Base-by-base conservation (phyloP, 1,140 invertebrate species). In the Sitobion miscanthi region DNA sequence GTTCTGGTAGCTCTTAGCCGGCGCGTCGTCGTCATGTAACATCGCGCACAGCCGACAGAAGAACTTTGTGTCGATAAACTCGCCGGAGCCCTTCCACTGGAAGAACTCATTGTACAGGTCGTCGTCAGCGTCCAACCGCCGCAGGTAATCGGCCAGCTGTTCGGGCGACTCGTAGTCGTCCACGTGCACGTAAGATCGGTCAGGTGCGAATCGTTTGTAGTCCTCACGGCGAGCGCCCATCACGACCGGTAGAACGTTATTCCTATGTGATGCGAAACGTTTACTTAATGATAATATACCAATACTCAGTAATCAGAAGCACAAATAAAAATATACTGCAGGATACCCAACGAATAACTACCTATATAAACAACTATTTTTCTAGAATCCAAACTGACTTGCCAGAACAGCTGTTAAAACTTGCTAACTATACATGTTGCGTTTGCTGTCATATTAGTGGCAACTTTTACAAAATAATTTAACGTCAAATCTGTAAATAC, bases 1-100 rank as follows among this genome's bases (percentile, higher is more conserved):
- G 95, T 98, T 97, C 38, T 96, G 96, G 95, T 98, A 98, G 95
- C 96, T 97, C 94, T 96, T 96, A 2, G 95, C 95, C 86, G 96
- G 96, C 85, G 96, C 96, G 83, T 96, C 96, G 87, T 96, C 96
- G 94, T 97, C 97, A 95, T 99, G 98, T 42, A 99, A 95, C 96
- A 98, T 97, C 11, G 98, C 97, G 95, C 99, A 99, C 35, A 99
- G 96, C 3, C 99, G 97, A 95, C 99, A 99, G 97, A 98, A 99
- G 95, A 99, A 99, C 95, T 97, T 98, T 35, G 98, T 99, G 95
- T 99, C 99, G 94, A 99, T 98, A 95, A 99, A 98, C 95, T 99
- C 98, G 2, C 98, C 98, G 0, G 98, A 98, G 47, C 97, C 98
- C 96, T 98, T 98, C 96, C 97, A 98, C 94, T 97, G 97, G 95